phyloP scores from a whole-genome alignment of 2,888 invertebrate species.

The Pachycephus smyrnensis region DNA sequence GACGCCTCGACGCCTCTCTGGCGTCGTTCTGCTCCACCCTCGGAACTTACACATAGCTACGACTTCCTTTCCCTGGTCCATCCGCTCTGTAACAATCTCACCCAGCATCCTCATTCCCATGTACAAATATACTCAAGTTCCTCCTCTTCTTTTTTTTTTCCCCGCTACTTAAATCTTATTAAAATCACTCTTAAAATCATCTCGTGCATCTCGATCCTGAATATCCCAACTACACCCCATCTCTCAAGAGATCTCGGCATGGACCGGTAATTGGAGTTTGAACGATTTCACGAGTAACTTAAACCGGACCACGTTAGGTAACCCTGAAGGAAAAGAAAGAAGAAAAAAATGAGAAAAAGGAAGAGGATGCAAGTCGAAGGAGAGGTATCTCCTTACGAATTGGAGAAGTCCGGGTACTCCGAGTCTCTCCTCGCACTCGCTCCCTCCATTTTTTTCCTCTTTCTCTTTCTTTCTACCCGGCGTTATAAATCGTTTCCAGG shows the following conservation, averaged over 20 bases:
- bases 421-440: background rate
- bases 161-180: background rate
- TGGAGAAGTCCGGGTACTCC: conserved; percentile 31
- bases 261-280: conserved; percentile 2
- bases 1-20: conserved; percentile 21
- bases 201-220: background rate
- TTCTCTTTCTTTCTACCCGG: background rate
- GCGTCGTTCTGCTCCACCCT: conserved; percentile 23
- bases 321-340: background rate
- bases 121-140: background rate
- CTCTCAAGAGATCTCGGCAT: background rate
- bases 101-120: background rate
- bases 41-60: background rate
- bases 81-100: background rate
- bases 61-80: background rate
- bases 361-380: conserved; percentile 16
- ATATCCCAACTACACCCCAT: background rate
- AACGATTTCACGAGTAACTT: conserved; percentile 7
- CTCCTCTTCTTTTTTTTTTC: no score
- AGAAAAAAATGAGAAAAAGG: conserved; percentile 7
- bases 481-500: conserved; percentile 61
- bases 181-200: background rate
- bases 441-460: background rate
- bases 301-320: background rate
- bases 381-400: conserved; percentile 39